Evolutionary conservation across 2,113 vertebrate genomes (phyloP), one percentile per base, ranked within the genome.

Genomic region (Tautogolabrus adspersus): DNA sequence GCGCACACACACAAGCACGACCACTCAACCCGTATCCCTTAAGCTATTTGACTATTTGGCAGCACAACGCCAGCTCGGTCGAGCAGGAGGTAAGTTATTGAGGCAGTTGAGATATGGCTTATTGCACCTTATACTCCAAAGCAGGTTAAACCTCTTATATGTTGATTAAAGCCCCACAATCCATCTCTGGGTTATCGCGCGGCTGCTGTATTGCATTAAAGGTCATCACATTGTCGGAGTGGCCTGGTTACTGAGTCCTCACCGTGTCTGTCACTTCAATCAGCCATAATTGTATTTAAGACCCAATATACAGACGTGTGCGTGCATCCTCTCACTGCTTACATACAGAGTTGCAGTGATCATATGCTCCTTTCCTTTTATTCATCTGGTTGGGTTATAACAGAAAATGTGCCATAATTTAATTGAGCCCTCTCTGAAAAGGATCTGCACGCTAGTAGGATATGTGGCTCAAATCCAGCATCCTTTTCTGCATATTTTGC

Each of bases 71-170:
- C 42, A 68, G 63, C 13, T 62, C 54, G 46, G 49, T 38, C 22
- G 54, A 18, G 61, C 56, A 64, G 68, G 30, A 82, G 68, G 56
- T 74, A 67, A 82, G 47, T 61, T 75, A 82, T 21, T 76, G 51
- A 18, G n/a, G 26, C 49, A 65, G 64, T 23, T 46, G 16, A 72
- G 55, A 66, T 26, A 22, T 3, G 30, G 23, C 18, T 72, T 68
- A 70, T 72, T 70, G 18, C 51, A 67, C 40, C 52, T 74, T 64
- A 81, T 72, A 73, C 70, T 81, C 58, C 42, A 62, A 72, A 75
- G 70, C 66, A 63, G 44, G 78, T 82, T 77, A 77, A 78, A 73
- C 49, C 68, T 68, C 59, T 82, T 68, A 63, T 42, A 69, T 70
- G 37, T 63, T 67, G 61, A 87, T 72, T 78, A 49, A 69, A 76